Base-by-base conservation (phyloP, 2,113 vertebrate genomes). In the Haemorhous mexicanus region DNA sequence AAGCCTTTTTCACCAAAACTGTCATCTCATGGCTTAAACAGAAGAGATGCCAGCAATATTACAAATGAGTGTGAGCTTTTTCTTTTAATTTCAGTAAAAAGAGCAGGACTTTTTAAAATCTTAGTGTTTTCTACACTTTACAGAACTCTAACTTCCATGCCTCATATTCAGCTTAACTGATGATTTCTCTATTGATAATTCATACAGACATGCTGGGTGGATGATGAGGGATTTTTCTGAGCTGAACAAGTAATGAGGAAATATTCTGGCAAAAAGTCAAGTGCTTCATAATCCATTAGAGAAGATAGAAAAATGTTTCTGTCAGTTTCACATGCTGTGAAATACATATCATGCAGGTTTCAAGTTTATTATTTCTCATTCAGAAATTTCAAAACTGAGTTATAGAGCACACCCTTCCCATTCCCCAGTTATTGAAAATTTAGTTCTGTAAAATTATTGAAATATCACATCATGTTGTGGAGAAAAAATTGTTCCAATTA, bases 191-290 rank as follows among this genome's bases (percentile, higher is more conserved):
- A 16, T 61, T 56, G 53, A 64, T 32, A 75, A 62, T 64, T 78
- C 53, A 66, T 23, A 17, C 58, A 64, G 81, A 94, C 13, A 0
- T 47, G 61, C 56, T 56, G 49, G 5, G 47, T 79, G 49, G 39
- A 74, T 87, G 52, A 89, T 59, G 50, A 86, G 17, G 27, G 15
- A 3, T 69, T 84, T 75, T 93, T 77, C 37, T 93, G 73, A 93
- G 43, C 18, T 73, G 44, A 86, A 77, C 11, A 84, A 67, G 27
- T 63, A 90, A 89, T 27, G 16, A 96, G 41, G 43, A 95, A 93
- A 82, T 94, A 91, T 53, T 85, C 81, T 58, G 58, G 74, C 44
- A 95, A 87, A 90, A 94, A 89, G 28, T 84, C 62, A 89, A 62
- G 15, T 76, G 23, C 47, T 95, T 91, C 66, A 73, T 75, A 95